These are phyloP conservation scores for Onychomys arenicola DNA, from an alignment of 2,797 vertebrate species.

Conservation along the genomic window DNA sequence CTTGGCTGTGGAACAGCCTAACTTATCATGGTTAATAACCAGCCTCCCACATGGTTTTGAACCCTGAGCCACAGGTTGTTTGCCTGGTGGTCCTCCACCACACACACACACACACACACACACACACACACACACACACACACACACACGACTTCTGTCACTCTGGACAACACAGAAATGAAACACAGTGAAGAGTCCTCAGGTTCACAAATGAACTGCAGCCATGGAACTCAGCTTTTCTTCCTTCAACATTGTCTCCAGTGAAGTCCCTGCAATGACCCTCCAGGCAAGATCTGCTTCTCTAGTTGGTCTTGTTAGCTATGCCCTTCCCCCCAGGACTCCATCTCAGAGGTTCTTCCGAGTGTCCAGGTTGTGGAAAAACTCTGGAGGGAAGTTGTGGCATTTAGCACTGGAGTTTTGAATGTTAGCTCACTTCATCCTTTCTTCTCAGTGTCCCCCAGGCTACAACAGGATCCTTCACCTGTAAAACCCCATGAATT, in stretches of 20 bases:
- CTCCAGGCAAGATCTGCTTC: not conserved
- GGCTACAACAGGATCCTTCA: not conserved
- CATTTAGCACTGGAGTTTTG: not conserved
- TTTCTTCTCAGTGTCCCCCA: not conserved
- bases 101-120: too few relatives aligned
- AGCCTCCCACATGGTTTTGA: not conserved
- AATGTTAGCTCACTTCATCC: not conserved
- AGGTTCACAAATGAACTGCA: not conserved
- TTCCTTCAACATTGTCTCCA: not conserved
- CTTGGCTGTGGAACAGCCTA: not conserved
- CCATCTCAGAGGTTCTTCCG: not conserved
- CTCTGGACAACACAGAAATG: not conserved
- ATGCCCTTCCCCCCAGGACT: not conserved
- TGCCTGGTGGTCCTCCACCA: not conserved
- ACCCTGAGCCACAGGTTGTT: not conserved
- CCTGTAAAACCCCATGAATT: not conserved
- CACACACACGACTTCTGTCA: not conserved
- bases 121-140: too few relatives aligned
- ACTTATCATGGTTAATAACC: not conserved
- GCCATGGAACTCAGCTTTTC: too few relatives aligned
- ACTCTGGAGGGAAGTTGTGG: not conserved
- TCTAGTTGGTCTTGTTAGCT: not conserved
- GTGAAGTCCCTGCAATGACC: not conserved
- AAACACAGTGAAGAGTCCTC: not conserved
- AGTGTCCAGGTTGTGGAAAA: not conserved